Conservation (phyloP, 2,797 vertebrate genomes). For the Melanogrammus aeglefinus region DNA sequence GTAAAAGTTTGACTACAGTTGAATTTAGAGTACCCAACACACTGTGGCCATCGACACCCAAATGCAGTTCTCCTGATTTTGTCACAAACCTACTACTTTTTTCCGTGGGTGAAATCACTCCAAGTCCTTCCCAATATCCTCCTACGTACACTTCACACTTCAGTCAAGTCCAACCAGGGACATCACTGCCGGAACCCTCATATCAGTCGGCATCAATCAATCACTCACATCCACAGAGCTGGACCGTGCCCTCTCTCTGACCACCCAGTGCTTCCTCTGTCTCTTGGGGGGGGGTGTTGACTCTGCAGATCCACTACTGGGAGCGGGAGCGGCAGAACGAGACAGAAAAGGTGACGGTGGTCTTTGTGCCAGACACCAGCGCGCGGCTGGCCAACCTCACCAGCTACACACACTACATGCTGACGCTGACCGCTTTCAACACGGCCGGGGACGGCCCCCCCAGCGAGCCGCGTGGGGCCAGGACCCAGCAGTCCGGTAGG, state of each 20-base stretch:
- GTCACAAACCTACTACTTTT: too few species aligned
- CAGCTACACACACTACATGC: slow-evolving; percentile 86
- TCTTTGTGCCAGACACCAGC: slow-evolving; percentile 84
- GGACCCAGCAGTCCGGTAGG: slow-evolving; percentile 87
- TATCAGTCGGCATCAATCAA: too few species aligned
- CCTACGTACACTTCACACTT: background rate
- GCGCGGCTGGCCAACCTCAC: slow-evolving; percentile 87
- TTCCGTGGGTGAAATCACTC: too few species aligned
- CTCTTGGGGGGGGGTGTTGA: background rate
- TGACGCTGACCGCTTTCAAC: slow-evolving; percentile 90
- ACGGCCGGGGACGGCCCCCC: slow-evolving; percentile 87
- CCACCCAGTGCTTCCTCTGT: background rate
- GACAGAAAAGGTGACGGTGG: slow-evolving; percentile 86
- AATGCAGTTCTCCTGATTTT: background rate
- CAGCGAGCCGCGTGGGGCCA: slow-evolving; percentile 80
- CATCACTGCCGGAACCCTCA: too few species aligned
- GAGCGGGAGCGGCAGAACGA: slow-evolving; percentile 83
- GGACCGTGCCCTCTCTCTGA: background rate
- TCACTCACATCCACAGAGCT: background rate
- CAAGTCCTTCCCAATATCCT: too few species aligned
- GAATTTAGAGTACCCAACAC: background rate
- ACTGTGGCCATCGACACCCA: background rate
- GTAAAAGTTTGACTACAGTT: background rate
- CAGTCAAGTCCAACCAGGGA: background rate
- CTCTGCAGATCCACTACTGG: slow-evolving; percentile 88